A percentile compares a stretch with the other conserved stretches of the same genome.
Evolutionary conservation across 1,140 invertebrate species (phyloP).

Genomic region (Caerostris darwini): DNA sequence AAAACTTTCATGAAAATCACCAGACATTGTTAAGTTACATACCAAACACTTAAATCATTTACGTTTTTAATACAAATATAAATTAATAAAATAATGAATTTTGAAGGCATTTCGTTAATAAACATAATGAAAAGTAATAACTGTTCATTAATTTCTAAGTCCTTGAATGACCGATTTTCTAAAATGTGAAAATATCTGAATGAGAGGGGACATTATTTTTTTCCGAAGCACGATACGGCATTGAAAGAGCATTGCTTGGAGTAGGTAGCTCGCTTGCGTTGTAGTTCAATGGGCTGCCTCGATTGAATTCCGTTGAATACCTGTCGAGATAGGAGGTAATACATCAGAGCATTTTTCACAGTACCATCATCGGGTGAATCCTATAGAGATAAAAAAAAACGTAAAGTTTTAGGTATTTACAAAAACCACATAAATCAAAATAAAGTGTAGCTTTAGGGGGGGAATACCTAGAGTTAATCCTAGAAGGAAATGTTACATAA

Average conservation of each 20-base stretch:
- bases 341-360: slow-evolving; percentile 84
- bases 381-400: slow-evolving; percentile 79
- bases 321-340: slow-evolving; percentile 85
- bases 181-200: background rate
- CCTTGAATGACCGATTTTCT: background rate
- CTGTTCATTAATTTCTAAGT: background rate
- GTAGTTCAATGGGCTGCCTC: slow-evolving; percentile 83
- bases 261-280: slow-evolving; percentile 85
- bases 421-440: too few species aligned
- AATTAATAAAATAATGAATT: background rate
- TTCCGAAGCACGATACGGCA: slow-evolving; percentile 86
- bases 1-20: too few species aligned
- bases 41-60: too few species aligned
- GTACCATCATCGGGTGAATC: slow-evolving; percentile 83
- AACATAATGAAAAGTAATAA: background rate
- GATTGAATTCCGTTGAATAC: slow-evolving; percentile 83
- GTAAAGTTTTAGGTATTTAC: too few species aligned
- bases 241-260: slow-evolving; percentile 87
- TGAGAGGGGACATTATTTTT: slow-evolving; percentile 9
- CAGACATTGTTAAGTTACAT: too few species aligned
- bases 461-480: too few species aligned
- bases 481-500: too few species aligned
- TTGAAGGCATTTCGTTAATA: background rate
- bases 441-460: too few species aligned
- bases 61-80: background rate